A percentile compares a stretch with the other conserved stretches of the same genome.
phyloP scores from a whole-genome alignment of 92 coral and sea anemone genomes.

The Phenganax subtilis region DNA sequence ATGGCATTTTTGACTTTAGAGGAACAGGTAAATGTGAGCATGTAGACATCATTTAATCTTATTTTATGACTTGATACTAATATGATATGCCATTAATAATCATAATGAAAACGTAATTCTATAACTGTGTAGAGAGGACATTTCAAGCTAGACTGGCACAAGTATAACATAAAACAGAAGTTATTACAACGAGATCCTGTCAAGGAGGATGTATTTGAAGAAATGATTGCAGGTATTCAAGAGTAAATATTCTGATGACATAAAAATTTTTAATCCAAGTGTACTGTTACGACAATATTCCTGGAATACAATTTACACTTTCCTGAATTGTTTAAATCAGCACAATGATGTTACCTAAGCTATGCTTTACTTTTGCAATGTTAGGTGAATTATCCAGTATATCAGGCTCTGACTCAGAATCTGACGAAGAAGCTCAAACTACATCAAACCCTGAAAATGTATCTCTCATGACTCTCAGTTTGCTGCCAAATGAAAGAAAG shows the following conservation, averaged over 20 bases:
- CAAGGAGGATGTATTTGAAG: slow-evolving; percentile 81
- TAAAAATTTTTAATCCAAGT: too few species aligned
- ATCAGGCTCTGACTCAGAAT: slow-evolving; percentile 83
- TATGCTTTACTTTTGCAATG: background rate
- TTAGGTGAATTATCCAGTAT: slow-evolving; percentile 90
- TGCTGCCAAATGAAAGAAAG: slow-evolving; percentile 22
- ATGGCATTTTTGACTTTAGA: slow-evolving; percentile 20
- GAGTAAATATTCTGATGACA: too few species aligned
- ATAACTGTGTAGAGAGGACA: slow-evolving; percentile 73
- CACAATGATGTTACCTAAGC: background rate
- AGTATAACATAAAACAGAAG: slow-evolving; percentile 78
- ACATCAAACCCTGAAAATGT: slow-evolving; percentile 19
- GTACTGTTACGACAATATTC: too few species aligned
- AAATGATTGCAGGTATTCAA: slow-evolving; percentile 68
- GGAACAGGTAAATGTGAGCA: slow-evolving; percentile 10
- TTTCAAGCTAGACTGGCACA: slow-evolving; percentile 95
- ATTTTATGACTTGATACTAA: background rate
- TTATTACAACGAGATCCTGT: slow-evolving; percentile 59
- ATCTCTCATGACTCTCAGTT: slow-evolving; percentile 36
- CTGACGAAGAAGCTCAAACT: background rate
- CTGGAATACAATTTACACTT: too few species aligned
- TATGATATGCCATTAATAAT: background rate
- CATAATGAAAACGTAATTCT: background rate
- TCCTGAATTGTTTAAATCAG: background rate
- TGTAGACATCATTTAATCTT: background rate